A percentile compares a stretch with the other conserved stretches of the same genome.
Evolutionary conservation across 2,113 vertebrate species (phyloP).

Genomic region (Pitta sordida): DNA sequence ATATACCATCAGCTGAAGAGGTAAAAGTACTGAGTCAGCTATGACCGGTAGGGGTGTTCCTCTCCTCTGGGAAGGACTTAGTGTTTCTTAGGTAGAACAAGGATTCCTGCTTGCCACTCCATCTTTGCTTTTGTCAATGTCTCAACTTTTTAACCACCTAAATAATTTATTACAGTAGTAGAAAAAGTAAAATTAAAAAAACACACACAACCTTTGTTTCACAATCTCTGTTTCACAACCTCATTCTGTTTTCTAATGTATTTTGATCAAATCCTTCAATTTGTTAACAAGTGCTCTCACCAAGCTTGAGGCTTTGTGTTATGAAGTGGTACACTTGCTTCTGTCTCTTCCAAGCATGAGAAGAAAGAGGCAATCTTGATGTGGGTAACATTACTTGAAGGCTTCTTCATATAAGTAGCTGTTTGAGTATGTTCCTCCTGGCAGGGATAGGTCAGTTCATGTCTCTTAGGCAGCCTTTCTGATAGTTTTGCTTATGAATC

Average conservation of each 20-base stretch:
- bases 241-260: neutral
- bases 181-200: no score
- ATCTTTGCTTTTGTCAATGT: neutral
- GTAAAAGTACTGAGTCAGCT: neutral
- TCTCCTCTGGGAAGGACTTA: neutral
- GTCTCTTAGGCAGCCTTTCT: neutral
- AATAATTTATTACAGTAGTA: fast-evolving
- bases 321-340: neutral
- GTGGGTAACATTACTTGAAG: neutral
- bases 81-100: neutral
- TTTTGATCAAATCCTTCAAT: neutral
- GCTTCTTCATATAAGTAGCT: neutral
- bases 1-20: neutral
- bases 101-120: neutral
- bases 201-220: neutral
- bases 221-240: neutral
- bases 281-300: neutral
- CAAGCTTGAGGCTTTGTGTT: neutral
- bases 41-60: neutral
- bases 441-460: neutral
- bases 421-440: neutral
- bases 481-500: neutral
- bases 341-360: neutral
- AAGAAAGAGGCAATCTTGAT: neutral
- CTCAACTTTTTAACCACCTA: neutral